phyloP scores from a whole-genome alignment of 1,140 invertebrate species.

The Proales similis region DNA sequence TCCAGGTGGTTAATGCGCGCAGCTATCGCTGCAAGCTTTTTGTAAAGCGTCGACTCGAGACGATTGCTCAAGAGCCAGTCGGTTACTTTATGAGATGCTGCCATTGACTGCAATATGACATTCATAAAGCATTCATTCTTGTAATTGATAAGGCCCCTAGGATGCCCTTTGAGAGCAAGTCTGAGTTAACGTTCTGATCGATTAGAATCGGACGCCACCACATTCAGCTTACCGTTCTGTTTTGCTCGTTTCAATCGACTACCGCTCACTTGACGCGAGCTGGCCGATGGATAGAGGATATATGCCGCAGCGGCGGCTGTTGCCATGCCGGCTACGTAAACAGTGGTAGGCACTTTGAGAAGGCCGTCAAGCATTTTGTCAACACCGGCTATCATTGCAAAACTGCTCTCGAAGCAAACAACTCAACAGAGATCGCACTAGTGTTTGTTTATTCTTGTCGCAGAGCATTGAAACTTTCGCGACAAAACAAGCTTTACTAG shows the following conservation, averaged over 20 bases:
- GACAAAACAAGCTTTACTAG: no score
- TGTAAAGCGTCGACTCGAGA: neutral
- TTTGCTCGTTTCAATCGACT: no score
- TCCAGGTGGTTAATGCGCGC: slow-evolving; percentile 1
- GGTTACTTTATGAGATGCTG: slow-evolving; percentile 21
- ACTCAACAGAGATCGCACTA: no score
- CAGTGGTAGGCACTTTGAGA: slow-evolving; percentile 25
- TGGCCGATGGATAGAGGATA: slow-evolving; percentile 8
- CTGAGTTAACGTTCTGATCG: slow-evolving; percentile 1
- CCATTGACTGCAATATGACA: slow-evolving; percentile 31
- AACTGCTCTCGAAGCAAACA: no score
- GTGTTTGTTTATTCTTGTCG: no score
- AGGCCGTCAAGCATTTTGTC: slow-evolving; percentile 25
- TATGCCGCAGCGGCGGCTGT: slow-evolving; percentile 14
- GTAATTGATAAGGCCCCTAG: slow-evolving; percentile 27
- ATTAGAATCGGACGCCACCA: no score
- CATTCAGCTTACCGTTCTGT: no score
- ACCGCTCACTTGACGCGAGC: neutral
- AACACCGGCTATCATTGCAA: no score
- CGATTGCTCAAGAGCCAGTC: slow-evolving; percentile 11
- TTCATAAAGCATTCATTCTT: slow-evolving; percentile 38
- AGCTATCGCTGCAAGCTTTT: neutral
- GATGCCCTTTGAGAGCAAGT: neutral
- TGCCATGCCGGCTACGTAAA: neutral
- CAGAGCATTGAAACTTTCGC: no score